A percentile compares a stretch with the other conserved stretches of the same genome.
Conservation (phyloP, 2,888 invertebrate species). For the Dynastes hyllus region DNA sequence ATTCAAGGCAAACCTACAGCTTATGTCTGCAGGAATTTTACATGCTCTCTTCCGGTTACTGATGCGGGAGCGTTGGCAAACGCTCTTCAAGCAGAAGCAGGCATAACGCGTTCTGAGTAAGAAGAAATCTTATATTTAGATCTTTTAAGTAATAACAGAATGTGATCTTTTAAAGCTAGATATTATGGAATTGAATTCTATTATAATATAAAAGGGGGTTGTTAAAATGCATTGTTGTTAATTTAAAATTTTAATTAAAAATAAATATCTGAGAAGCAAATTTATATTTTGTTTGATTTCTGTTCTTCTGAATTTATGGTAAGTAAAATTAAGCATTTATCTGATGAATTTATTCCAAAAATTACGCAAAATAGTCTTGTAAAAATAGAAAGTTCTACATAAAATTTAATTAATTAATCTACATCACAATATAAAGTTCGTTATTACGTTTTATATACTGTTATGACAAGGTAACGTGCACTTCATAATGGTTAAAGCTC, state of each 20-base stretch:
- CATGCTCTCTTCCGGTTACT: constrained; percentile 84
- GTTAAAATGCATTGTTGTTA: constrained; percentile 21
- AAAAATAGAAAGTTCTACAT: too few relatives aligned
- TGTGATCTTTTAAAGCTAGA: not conserved
- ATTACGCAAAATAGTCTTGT: too few relatives aligned
- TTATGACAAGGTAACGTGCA: not conserved
- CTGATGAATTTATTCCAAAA: too few relatives aligned
- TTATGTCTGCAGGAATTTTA: constrained; percentile 85
- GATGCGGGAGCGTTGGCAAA: constrained; percentile 77
- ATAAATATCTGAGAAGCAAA: constrained; percentile 5
- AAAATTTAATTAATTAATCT: too few relatives aligned
- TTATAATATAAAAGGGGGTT: constrained; percentile 8
- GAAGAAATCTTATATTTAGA: not conserved
- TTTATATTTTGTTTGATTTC: not conserved
- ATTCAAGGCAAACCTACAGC: constrained; percentile 80
- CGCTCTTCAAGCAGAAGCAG: constrained; percentile 68
- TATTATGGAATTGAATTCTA: too few relatives aligned
- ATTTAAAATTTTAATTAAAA: constrained; percentile 5
- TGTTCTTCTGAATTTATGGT: not conserved
- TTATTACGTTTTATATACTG: not conserved
- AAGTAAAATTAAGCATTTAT: not conserved
- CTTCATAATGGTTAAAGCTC: not conserved
- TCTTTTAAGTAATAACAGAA: not conserved
- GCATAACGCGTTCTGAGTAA: not conserved
- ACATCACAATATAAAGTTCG: not conserved